A percentile compares a stretch with the other conserved stretches of the same genome.
These are phyloP conservation scores for Clarias pachynema DNA, from an alignment of 2,797 vertebrate species.

Conservation along the genomic window DNA sequence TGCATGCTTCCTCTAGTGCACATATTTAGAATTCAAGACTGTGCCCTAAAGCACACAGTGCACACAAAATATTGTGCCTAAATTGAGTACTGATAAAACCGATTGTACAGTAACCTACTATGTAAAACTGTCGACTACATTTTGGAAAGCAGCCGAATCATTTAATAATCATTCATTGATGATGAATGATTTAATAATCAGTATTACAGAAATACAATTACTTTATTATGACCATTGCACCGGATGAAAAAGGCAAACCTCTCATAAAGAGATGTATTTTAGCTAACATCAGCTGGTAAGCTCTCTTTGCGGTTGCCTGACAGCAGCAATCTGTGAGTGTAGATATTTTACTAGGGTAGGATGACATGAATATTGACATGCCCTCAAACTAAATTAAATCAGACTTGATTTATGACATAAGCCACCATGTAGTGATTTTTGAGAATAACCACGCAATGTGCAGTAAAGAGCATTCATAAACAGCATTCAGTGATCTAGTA, in stretches of 20 bases:
- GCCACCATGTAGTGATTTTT: neutral
- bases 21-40: neutral
- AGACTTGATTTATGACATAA: neutral
- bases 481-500: neutral
- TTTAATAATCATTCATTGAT: neutral
- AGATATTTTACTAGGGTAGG: neutral
- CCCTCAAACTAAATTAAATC: conserved; percentile 2
- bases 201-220: neutral
- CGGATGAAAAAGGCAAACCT: neutral
- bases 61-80: neutral
- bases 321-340: neutral
- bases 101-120: neutral
- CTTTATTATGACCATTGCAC: neutral
- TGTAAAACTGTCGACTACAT: neutral
- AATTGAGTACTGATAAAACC: neutral
- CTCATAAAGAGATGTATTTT: neutral
- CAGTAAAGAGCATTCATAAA: neutral
- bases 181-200: too few species aligned
- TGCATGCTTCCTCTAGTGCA: neutral
- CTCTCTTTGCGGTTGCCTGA: neutral
- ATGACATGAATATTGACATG: neutral
- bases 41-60: neutral
- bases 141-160: neutral
- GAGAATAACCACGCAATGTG: neutral
- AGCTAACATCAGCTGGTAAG: neutral